Evolutionary conservation across 2,113 vertebrate species (phyloP).

Genomic region (Glareola pratincola): DNA sequence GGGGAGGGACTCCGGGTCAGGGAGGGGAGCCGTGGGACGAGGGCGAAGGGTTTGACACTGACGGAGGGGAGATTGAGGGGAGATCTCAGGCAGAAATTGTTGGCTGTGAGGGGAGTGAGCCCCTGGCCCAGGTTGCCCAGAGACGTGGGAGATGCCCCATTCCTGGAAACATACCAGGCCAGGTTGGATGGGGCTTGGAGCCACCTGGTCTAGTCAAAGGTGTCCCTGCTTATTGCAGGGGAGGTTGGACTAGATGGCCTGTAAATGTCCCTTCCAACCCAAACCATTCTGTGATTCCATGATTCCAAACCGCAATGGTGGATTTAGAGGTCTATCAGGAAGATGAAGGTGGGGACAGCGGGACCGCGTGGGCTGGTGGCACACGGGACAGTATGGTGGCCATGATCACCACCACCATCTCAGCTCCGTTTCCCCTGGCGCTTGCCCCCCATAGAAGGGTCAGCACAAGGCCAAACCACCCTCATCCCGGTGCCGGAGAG

Average conservation of each 20-base stretch:
- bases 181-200: not conserved
- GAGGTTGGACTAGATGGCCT: accelerated
- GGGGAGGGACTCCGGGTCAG: not conserved
- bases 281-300: accelerated
- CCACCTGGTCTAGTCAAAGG: accelerated
- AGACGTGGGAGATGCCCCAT: not conserved
- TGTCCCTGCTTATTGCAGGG: not conserved
- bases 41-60: not conserved
- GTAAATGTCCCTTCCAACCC: not conserved
- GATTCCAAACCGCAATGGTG: accelerated
- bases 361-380: accelerated
- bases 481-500: accelerated
- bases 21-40: accelerated
- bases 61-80: not conserved
- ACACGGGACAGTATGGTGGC: accelerated
- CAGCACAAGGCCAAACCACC: not conserved
- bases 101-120: not conserved
- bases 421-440: accelerated
- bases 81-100: no score
- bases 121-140: not conserved
- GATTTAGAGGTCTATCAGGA: not conserved
- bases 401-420: not conserved
- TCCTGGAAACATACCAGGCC: not conserved
- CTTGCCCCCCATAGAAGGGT: not conserved
- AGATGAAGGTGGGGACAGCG: accelerated